Base-by-base conservation (phyloP, 2,888 invertebrate species). In the Caenorhabditis macrosperma region DNA sequence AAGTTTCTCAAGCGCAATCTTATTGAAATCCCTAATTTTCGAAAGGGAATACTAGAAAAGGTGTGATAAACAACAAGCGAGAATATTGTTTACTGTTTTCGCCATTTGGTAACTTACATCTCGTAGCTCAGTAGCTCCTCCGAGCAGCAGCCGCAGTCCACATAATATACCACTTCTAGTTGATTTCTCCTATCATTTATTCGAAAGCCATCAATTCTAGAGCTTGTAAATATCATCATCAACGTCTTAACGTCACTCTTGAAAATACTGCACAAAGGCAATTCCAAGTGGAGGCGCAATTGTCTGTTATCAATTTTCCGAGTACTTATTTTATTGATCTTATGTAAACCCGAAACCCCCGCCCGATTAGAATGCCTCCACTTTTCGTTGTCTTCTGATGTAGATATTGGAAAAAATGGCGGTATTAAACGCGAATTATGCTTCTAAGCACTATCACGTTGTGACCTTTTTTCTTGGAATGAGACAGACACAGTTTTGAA, bases 301-400 rank as follows among this genome's bases (percentile, higher is more conserved):
- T 54, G 17, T 17, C 17, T 57, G 74, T 64, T 74, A 74, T 74
- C 74, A 64, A 26, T 74, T 74, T 72, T 74, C 66, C 64, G 64
- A 57, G 64, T 74, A 74, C 74, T 74, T 74, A 63, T 66, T 64
- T 64, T 74, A 74, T 74, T 74, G 74, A 74, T 74, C 74, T 74
- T 64, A 38, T 64, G 74, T 74, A 74, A 74, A 74, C 64, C 64
- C 64, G 74, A 64, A 72, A 63, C 59, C 22, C 48, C n/a, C 17
- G 30, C 17, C 17, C 48, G 63, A 72, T 72, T 63, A 72, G 26
- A 55, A 57, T 54, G 61, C 52, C 59, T 55, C 54, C 48, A 50
- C n/a, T 71, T 71, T 69, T 28, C 17, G 15, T 5, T 17, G 44
- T 57, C 57, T 38, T 54, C 26, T 54, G 44, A 17, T 61, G 63